A percentile compares a stretch with the other conserved stretches of the same genome.
phyloP scores from a whole-genome alignment of 2,797 vertebrate genomes.

The Macrochelys suwanniensis region DNA sequence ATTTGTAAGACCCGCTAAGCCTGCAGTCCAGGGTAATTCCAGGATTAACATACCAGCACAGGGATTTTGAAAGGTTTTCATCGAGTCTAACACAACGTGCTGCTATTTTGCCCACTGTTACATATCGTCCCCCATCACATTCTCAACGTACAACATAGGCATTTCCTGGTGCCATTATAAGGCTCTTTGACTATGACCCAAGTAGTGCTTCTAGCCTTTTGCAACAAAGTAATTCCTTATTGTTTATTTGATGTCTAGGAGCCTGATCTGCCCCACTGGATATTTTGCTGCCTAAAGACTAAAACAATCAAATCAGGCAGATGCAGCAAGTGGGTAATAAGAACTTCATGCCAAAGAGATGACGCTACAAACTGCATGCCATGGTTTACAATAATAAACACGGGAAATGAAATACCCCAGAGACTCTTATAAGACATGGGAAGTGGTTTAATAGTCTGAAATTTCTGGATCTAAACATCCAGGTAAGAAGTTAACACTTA shows the following conservation, averaged over 20 bases:
- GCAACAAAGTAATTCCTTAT: not conserved
- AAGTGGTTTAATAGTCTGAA: not conserved
- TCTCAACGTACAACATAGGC: fast-evolving
- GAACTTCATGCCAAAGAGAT: constrained; percentile 19
- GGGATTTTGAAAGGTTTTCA: not conserved
- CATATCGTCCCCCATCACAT: fast-evolving
- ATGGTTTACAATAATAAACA: constrained; percentile 11
- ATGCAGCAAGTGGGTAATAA: constrained; percentile 35
- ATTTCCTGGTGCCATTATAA: not conserved
- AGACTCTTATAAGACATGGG: not conserved
- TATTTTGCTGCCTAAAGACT: not conserved
- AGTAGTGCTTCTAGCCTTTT: not conserved
- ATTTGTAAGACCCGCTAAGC: not conserved
- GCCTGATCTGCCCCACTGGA: not conserved
- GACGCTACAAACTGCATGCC: not conserved
- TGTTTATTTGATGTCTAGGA: constrained; percentile 56
- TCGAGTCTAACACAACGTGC: fast-evolving
- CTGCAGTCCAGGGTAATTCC: fast-evolving
- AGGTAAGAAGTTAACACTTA: not conserved
- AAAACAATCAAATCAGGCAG: constrained; percentile 7
- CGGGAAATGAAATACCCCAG: constrained; percentile 27
- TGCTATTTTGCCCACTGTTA: not conserved
- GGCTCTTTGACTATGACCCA: not conserved
- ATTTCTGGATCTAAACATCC: constrained; percentile 36
- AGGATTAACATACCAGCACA: fast-evolving